A percentile compares a stretch with the other conserved stretches of the same genome.
Evolutionary conservation across 2,113 vertebrate genomes (phyloP).

Genomic region (Ictidomys tridecemlineatus): DNA sequence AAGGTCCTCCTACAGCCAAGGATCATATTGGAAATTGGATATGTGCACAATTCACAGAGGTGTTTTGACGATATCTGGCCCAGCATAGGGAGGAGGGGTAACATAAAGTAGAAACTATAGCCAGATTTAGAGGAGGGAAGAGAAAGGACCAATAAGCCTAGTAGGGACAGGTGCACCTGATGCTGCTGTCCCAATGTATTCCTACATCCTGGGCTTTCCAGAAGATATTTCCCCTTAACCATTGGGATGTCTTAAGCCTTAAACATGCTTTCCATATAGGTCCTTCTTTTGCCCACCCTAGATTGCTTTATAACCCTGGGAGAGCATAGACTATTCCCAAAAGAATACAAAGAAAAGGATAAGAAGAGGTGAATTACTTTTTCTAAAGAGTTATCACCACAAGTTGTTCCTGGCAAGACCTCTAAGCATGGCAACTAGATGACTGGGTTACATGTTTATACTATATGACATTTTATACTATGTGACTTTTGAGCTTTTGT

Average conservation of each 20-base stretch:
- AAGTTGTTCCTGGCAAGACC: neutral
- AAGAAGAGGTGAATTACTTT: neutral
- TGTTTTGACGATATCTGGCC: neutral
- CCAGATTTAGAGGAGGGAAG: neutral
- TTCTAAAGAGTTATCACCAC: neutral
- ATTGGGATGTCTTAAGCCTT: neutral
- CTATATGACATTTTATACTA: too few relatives aligned
- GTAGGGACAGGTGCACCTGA: neutral
- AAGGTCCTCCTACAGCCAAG: neutral
- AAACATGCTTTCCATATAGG: neutral
- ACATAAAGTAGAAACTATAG: neutral
- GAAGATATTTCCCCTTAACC: neutral
- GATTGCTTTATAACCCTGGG: neutral
- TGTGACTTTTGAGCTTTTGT: accelerated
- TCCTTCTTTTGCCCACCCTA: neutral
- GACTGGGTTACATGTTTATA: too few relatives aligned
- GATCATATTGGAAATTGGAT: neutral
- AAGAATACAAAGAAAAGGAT: neutral
- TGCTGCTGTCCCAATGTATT: neutral
- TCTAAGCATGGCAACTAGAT: neutral
- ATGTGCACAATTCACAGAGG: accelerated
- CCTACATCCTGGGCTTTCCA: neutral
- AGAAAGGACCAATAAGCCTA: neutral
- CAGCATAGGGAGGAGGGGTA: neutral
- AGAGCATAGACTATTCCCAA: neutral